These are phyloP conservation scores for Girardinichthys multiradiatus DNA, from an alignment of 2,113 vertebrate genomes.

Conservation along the genomic window DNA sequence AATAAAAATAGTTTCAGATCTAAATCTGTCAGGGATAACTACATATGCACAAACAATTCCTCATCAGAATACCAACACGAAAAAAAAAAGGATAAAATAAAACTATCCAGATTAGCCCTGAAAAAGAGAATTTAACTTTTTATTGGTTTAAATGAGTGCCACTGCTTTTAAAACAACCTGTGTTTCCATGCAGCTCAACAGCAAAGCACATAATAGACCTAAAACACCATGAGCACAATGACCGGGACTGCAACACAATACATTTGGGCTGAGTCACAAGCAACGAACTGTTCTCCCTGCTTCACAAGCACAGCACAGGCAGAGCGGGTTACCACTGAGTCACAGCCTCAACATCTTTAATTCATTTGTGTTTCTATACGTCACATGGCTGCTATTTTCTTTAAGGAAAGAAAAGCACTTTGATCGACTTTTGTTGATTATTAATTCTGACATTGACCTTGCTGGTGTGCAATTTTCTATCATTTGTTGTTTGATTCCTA, in stretches of 20 bases:
- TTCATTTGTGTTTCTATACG: conserved; percentile 1
- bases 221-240: conserved; percentile 6
- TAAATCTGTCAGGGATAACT: background rate
- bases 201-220: conserved; percentile 7
- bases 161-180: conserved; percentile 7
- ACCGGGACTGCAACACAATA: conserved; percentile 26
- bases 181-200: conserved; percentile 11
- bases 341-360: conserved; percentile 9
- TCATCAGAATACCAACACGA: background rate
- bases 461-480: background rate
- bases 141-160: background rate
- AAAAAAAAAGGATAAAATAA: background rate
- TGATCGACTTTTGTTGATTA: background rate
- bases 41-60: too few relatives aligned
- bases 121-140: background rate
- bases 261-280: conserved; percentile 52
- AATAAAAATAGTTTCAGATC: too few relatives aligned
- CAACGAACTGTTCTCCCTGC: conserved; percentile 50
- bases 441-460: background rate
- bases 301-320: conserved; percentile 42
- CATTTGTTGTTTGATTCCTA: background rate
- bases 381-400: background rate
- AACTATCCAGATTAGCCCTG: background rate
- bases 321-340: conserved; percentile 10
- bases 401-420: background rate